A percentile compares a stretch with the other conserved stretches of the same genome.
Evolutionary conservation across 1,140 invertebrate genomes (phyloP).

Genomic region (Zelostemma sp.): DNA sequence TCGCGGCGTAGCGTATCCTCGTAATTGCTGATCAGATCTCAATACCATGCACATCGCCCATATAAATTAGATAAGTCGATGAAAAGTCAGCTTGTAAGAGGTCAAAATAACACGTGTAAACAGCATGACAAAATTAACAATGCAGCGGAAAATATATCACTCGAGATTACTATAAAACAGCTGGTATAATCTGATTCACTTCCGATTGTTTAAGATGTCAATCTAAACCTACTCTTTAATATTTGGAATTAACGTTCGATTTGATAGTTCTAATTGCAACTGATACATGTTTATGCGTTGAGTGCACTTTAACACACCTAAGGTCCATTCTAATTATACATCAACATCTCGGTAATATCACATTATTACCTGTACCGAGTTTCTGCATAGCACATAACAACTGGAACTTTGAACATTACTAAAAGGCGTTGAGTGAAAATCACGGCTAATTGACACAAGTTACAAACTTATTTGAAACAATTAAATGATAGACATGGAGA

Average conservation of each 20-base stretch:
- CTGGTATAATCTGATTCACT: too few relatives aligned
- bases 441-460: slow-evolving; percentile 32
- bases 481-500: slow-evolving; percentile 30
- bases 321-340: slow-evolving; percentile 47
- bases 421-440: slow-evolving; percentile 36
- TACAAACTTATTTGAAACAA: slow-evolving; percentile 34
- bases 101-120: background rate
- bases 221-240: too few relatives aligned
- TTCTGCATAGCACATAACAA: slow-evolving; percentile 19
- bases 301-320: slow-evolving; percentile 11
- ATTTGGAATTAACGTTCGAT: too few relatives aligned
- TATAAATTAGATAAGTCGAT: slow-evolving; percentile 25
- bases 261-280: too few relatives aligned
- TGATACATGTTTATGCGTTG: too few relatives aligned
- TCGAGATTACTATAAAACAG: too few relatives aligned
- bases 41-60: slow-evolving; percentile 20
- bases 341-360: slow-evolving; percentile 42
- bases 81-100: background rate
- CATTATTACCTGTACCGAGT: slow-evolving; percentile 38
- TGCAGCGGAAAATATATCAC: too few relatives aligned
- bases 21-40: slow-evolving; percentile 35
- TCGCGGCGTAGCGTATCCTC: slow-evolving; percentile 24
- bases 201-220: too few relatives aligned
- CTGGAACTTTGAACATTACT: slow-evolving; percentile 18
- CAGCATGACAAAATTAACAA: background rate